Percentiles rank a stretch among this genome's conserved stretches.
Evolutionary conservation across 2,888 invertebrate species (phyloP).

Genomic region (Euclidia mi): DNA sequence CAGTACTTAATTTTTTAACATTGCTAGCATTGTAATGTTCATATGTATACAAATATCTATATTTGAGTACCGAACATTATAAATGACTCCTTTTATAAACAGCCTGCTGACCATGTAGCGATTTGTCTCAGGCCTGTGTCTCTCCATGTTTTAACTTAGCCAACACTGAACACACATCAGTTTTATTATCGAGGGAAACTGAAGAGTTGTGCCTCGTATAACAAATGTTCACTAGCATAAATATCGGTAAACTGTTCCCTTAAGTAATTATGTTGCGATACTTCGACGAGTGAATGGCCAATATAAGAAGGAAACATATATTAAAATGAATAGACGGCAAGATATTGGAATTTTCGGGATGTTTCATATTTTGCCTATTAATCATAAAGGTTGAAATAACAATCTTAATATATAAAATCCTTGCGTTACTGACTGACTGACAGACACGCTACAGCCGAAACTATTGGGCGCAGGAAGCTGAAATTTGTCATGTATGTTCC

Average conservation of each 20-base stretch:
- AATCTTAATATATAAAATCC: too few relatives aligned
- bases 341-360: too few relatives aligned
- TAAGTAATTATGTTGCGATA: neutral
- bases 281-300: neutral
- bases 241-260: conserved; percentile 9
- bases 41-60: too few relatives aligned
- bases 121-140: conserved; percentile 9
- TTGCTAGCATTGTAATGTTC: too few relatives aligned
- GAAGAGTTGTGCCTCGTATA: conserved; percentile 11
- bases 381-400: neutral
- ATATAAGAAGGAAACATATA: too few relatives aligned
- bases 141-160: too few relatives aligned
- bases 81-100: conserved; percentile 8
- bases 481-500: too few relatives aligned
- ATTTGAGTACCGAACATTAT: conserved; percentile 4
- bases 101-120: conserved; percentile 17
- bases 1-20: too few relatives aligned
- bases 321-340: too few relatives aligned
- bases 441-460: too few relatives aligned
- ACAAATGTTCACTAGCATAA: conserved; percentile 13
- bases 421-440: too few relatives aligned
- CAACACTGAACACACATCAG: conserved; percentile 26
- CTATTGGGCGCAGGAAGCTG: too few relatives aligned
- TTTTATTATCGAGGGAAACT: conserved; percentile 23
- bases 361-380: neutral